Conservation (phyloP, 2,888 invertebrate species). For the Orthosia gothica region DNA sequence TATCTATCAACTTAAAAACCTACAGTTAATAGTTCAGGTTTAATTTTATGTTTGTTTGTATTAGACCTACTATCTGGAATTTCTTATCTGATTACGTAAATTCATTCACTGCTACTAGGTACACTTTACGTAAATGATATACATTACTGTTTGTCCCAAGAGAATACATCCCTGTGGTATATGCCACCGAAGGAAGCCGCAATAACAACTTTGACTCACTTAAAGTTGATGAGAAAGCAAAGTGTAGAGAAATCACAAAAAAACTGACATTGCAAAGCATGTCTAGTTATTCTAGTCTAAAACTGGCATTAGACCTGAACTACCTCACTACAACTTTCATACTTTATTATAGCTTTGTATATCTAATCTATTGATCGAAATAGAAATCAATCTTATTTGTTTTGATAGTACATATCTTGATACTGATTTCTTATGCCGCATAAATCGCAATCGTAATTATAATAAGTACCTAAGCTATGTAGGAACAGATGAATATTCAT, state of each 20-base stretch:
- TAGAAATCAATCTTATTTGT: neutral
- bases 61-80: neutral
- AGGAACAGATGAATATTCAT: too few species aligned
- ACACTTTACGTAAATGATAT: too few species aligned
- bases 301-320: neutral
- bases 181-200: neutral
- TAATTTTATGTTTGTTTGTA: too few species aligned
- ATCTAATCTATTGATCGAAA: neutral
- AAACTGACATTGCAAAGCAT: neutral
- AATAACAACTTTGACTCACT: neutral
- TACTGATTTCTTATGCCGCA: neutral
- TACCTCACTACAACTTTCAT: neutral
- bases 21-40: too few species aligned
- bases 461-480: too few species aligned
- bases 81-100: neutral
- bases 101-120: too few species aligned
- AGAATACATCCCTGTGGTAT: neutral
- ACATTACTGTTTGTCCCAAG: too few species aligned
- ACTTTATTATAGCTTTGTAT: neutral
- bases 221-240: neutral
- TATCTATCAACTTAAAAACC: too few species aligned
- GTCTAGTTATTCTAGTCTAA: slow-evolving; percentile 20
- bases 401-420: neutral
- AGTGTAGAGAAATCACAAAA: neutral
- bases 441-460: neutral